Evolutionary conservation across 2,888 invertebrate species (phyloP), one percentile per base, ranked within the genome.

Genomic region (Erpobdella octoculata): DNA sequence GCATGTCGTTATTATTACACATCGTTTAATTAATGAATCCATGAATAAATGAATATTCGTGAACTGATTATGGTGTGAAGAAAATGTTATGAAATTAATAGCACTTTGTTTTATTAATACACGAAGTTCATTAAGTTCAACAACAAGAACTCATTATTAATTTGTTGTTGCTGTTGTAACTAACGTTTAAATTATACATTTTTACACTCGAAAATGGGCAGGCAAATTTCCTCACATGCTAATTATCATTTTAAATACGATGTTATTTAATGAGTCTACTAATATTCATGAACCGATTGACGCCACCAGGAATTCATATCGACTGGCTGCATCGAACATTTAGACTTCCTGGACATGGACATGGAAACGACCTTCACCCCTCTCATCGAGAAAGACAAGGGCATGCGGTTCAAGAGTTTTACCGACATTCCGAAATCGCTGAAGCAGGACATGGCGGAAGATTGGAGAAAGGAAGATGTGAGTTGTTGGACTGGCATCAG

Each of bases 271-370:
- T n/a, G n/a, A n/a, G n/a, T n/a, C n/a, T n/a, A n/a, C n/a, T n/a
- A n/a, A n/a, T n/a, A n/a, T n/a, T n/a, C 46, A 41, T 15, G 12
- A 12, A 41, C n/a, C 46, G 18, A 67, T 37, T 2, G 46, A 25
- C 38, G n/a, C 58, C 61, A 59, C 73, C 92, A 98, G 87, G 97
- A 97, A 85, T 87, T 98, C 71, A 91, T 97, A 76, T 92, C 95
- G n/a, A 94, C 96, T 78, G 94, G 96, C 5, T 98, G 97, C 81
- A 91, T 94, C 88, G 98, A 98, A 83, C 97, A 98, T 85, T 86
- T 98, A 83, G 98, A 98, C 85, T 98, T 96, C 83, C 90, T 97
- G 88, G 82, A 72, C 70, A 71, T 75, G 59, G 88, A 89, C 72
- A 88, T 89, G 78, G 87, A 74, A 12, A 66, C 36, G 25, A 74